Conservation (phyloP, 2,888 invertebrate genomes). For the Protodeltote pygarga region DNA sequence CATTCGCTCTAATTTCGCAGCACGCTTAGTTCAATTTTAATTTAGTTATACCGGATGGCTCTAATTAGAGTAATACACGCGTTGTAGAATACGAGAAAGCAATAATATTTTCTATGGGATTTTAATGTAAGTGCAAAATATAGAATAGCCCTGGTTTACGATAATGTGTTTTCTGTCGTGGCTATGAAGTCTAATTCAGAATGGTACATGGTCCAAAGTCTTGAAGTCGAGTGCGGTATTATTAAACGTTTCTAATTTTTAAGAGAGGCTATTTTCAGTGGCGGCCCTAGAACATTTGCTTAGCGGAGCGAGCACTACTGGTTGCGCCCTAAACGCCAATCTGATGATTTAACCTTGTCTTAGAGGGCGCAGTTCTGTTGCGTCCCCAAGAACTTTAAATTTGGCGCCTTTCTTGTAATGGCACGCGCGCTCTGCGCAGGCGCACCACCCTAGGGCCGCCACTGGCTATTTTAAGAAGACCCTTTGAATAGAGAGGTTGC, state of each 20-base stretch:
- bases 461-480: too few relatives aligned
- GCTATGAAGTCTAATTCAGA: constrained; percentile 23
- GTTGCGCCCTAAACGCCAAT: too few relatives aligned
- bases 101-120: constrained; percentile 44
- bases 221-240: constrained; percentile 35
- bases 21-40: constrained; percentile 22
- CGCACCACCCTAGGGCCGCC: too few relatives aligned
- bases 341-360: too few relatives aligned
- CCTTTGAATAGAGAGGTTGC: too few relatives aligned
- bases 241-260: constrained; percentile 37
- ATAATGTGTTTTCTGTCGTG: constrained; percentile 21
- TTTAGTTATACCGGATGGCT: constrained; percentile 31
- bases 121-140: constrained; percentile 31
- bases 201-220: constrained; percentile 30
- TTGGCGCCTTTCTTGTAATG: too few relatives aligned
- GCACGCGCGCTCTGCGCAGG: too few relatives aligned
- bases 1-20: constrained; percentile 15
- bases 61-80: constrained; percentile 33
- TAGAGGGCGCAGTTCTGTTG: too few relatives aligned
- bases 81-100: constrained; percentile 43
- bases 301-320: too few relatives aligned
- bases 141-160: constrained; percentile 29
- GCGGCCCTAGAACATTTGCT: too few relatives aligned
- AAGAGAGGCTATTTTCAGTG: constrained; percentile 34
- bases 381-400: too few relatives aligned